A percentile compares a stretch with the other conserved stretches of the same genome.
Conservation (phyloP, 2,888 invertebrate genomes). For the Chaetoderma sp. region DNA sequence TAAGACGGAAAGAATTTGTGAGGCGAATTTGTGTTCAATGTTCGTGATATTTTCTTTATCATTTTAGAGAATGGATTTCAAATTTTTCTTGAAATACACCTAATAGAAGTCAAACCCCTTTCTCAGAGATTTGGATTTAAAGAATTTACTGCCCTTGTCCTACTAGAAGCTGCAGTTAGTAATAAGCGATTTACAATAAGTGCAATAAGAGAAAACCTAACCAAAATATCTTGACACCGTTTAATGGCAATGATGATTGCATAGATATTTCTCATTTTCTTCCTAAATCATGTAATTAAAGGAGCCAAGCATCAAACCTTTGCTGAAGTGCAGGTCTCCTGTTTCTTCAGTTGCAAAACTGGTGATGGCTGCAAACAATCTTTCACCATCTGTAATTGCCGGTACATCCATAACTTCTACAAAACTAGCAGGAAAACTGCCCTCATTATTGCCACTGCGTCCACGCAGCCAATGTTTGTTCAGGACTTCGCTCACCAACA, state of each 20-base stretch:
- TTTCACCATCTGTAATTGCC: conserved; percentile 45
- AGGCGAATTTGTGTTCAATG: too few relatives aligned
- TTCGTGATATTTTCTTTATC: too few relatives aligned
- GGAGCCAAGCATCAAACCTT: conserved; percentile 45
- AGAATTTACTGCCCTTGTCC: too few relatives aligned
- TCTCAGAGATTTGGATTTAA: too few relatives aligned
- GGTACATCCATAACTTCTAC: conserved; percentile 55
- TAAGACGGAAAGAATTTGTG: too few relatives aligned
- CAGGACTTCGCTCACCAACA: conserved; percentile 49
- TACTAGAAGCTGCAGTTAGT: too few relatives aligned
- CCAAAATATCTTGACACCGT: neutral
- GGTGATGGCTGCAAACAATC: conserved; percentile 58
- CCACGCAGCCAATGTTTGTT: conserved; percentile 65
- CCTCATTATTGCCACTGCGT: conserved; percentile 40
- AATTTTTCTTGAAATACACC: too few relatives aligned
- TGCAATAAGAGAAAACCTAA: too few relatives aligned
- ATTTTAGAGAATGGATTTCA: too few relatives aligned
- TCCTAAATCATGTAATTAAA: neutral
- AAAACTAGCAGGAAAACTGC: conserved; percentile 61
- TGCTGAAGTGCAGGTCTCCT: conserved; percentile 60
- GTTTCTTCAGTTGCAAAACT: conserved; percentile 55
- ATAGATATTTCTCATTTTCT: neutral
- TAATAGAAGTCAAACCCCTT: too few relatives aligned
- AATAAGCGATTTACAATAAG: too few relatives aligned
- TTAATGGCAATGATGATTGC: neutral